A percentile compares a stretch with the other conserved stretches of the same genome.
These are phyloP conservation scores for Sesamia inferens DNA, from an alignment of 2,888 invertebrate genomes.

Conservation along the genomic window DNA sequence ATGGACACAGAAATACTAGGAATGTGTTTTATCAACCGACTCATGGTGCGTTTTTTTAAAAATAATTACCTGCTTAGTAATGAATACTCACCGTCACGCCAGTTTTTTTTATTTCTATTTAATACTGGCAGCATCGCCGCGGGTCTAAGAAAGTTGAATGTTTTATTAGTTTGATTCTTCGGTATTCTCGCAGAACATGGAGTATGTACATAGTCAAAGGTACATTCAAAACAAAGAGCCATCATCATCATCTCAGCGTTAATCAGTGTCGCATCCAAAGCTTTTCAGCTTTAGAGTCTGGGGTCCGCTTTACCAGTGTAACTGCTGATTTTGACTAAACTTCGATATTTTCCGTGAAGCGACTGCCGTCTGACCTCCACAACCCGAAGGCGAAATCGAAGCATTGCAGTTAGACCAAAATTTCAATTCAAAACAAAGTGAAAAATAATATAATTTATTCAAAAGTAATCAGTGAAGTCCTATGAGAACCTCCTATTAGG, in stretches of 20 bases:
- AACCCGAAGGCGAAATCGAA: too few relatives aligned
- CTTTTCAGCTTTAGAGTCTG: too few relatives aligned
- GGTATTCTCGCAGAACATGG: background rate
- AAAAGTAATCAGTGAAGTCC: background rate
- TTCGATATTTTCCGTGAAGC: too few relatives aligned
- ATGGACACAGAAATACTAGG: conserved; percentile 97
- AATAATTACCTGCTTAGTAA: background rate
- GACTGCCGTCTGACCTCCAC: too few relatives aligned
- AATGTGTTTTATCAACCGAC: conserved; percentile 98
- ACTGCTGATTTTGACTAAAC: too few relatives aligned
- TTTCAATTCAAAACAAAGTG: background rate
- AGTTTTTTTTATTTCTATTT: background rate
- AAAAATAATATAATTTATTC: background rate
- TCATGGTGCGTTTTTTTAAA: conserved; percentile 92
- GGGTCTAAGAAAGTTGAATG: background rate
- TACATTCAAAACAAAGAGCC: background rate
- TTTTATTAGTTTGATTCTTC: background rate
- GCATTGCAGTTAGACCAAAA: too few relatives aligned
- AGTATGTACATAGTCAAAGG: conserved; percentile 2
- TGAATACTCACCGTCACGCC: too few relatives aligned
- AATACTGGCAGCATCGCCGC: background rate
- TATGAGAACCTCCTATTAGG: background rate
- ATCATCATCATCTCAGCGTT: too few relatives aligned
- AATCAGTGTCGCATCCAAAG: too few relatives aligned
- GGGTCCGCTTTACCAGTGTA: too few relatives aligned